phyloP scores from a whole-genome alignment of 2,113 vertebrate genomes.

The Poeciliopsis occidentalis region DNA sequence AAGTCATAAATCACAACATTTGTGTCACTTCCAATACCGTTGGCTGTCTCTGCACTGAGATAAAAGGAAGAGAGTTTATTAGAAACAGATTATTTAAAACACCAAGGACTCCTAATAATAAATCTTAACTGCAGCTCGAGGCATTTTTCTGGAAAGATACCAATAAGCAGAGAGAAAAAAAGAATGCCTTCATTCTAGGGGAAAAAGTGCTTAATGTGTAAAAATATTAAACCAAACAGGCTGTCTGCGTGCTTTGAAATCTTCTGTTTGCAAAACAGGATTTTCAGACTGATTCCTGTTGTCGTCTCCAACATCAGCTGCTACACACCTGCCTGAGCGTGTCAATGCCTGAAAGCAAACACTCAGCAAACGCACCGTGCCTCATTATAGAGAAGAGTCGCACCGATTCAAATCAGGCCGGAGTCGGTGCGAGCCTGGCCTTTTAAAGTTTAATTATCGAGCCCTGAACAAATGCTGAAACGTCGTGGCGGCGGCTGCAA shows the following conservation, averaged over 20 bases:
- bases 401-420: slow-evolving; percentile 48
- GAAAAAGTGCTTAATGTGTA: background rate
- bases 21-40: background rate
- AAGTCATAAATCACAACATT: background rate
- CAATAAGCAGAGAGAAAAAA: background rate
- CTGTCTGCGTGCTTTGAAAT: slow-evolving; percentile 3
- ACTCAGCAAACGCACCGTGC: background rate
- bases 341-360: slow-evolving; percentile 26
- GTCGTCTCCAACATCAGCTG: background rate
- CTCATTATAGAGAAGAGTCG: slow-evolving; percentile 38
- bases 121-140: background rate
- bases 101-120: background rate
- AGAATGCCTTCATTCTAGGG: background rate
- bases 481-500: slow-evolving; percentile 54
- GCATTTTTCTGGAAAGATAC: background rate
- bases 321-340: slow-evolving; percentile 6
- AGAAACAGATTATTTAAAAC: background rate
- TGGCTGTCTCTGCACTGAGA: background rate
- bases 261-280: background rate
- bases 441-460: slow-evolving; percentile 65
- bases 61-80: background rate
- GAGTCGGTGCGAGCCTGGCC: slow-evolving; percentile 22
- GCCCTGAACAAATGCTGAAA: slow-evolving; percentile 58
- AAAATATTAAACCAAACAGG: background rate
- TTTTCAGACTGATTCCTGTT: background rate